Percentiles rank a stretch among this genome's conserved stretches.
These are phyloP conservation scores for Augochlora pura DNA, from an alignment of 1,140 invertebrate species.

Conservation along the genomic window DNA sequence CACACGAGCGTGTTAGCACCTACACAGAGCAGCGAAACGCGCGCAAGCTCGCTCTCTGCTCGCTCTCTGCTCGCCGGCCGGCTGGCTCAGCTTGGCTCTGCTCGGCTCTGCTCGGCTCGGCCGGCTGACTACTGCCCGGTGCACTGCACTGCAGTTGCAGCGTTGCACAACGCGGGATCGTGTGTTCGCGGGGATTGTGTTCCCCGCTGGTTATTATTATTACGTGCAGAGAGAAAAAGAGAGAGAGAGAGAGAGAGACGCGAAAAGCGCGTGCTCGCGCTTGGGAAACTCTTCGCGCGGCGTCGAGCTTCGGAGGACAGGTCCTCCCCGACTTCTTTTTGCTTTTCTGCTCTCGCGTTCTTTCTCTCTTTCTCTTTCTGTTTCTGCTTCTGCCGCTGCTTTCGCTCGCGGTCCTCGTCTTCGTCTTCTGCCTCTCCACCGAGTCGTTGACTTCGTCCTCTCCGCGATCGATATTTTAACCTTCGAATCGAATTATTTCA, in stretches of 20 bases:
- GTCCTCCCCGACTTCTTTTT: background rate
- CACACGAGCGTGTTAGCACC: conserved; percentile 46
- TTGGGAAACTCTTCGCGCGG: conserved; percentile 46
- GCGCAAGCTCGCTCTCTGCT: conserved; percentile 10
- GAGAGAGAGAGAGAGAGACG: conserved; percentile 15
- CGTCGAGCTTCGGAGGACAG: conserved; percentile 6
- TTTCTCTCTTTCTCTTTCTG: background rate
- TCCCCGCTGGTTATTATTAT: conserved; percentile 50
- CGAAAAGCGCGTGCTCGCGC: conserved; percentile 29
- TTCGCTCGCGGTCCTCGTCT: background rate
- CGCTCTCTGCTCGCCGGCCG: background rate
- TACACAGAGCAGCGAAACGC: conserved; percentile 30
- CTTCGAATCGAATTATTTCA: conserved; percentile 19
- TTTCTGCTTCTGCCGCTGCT: background rate
- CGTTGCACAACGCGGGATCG: conserved; percentile 56
- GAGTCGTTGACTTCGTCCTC: background rate
- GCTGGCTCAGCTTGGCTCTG: no score
- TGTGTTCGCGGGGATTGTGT: conserved; percentile 45
- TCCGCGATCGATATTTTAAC: conserved; percentile 14
- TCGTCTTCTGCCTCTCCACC: no score
- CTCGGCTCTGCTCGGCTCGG: background rate
- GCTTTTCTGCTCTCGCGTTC: background rate
- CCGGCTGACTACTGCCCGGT: conserved; percentile 11
- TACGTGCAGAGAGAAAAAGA: conserved; percentile 28
- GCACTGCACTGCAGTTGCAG: conserved; percentile 46